Evolutionary conservation across 2,888 invertebrate species (phyloP).

Genomic region (Sicus ferrugineus): DNA sequence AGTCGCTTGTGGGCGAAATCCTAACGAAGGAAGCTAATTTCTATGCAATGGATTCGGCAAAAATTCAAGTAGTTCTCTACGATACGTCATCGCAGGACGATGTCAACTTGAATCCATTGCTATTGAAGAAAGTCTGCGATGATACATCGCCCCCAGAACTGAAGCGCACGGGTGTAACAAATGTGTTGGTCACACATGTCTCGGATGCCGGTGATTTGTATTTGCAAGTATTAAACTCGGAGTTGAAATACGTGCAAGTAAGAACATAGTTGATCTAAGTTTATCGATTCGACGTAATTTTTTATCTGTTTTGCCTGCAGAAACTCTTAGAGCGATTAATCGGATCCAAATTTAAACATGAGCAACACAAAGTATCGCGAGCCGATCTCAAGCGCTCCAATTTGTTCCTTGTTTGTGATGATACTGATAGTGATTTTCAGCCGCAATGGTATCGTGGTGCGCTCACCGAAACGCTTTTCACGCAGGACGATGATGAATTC

Average conservation of each 20-base stretch:
- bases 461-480: slow-evolving; percentile 58
- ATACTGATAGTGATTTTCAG: slow-evolving; percentile 47
- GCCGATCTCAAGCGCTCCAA: slow-evolving; percentile 59
- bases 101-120: slow-evolving; percentile 71
- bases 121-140: slow-evolving; percentile 67
- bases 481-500: slow-evolving; percentile 60
- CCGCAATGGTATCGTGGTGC: slow-evolving; percentile 65
- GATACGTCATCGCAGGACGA: slow-evolving; percentile 73
- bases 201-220: slow-evolving; percentile 60
- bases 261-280: not conserved
- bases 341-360: slow-evolving; percentile 55
- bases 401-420: slow-evolving; percentile 66
- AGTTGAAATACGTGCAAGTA: slow-evolving; percentile 59
- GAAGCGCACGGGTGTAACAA: slow-evolving; percentile 53
- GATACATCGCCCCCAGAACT: slow-evolving; percentile 58
- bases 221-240: slow-evolving; percentile 56
- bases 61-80: slow-evolving; percentile 70
- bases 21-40: slow-evolving; percentile 58
- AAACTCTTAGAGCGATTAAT: slow-evolving; percentile 53
- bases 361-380: slow-evolving; percentile 54
- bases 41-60: slow-evolving; percentile 45
- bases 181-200: slow-evolving; percentile 59
- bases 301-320: slow-evolving; percentile 35
- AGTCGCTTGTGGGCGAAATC: slow-evolving; percentile 69
- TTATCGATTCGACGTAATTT: not conserved